Evolutionary conservation across 2,888 invertebrate species (phyloP).

Genomic region (Patella ulyssiponensis): DNA sequence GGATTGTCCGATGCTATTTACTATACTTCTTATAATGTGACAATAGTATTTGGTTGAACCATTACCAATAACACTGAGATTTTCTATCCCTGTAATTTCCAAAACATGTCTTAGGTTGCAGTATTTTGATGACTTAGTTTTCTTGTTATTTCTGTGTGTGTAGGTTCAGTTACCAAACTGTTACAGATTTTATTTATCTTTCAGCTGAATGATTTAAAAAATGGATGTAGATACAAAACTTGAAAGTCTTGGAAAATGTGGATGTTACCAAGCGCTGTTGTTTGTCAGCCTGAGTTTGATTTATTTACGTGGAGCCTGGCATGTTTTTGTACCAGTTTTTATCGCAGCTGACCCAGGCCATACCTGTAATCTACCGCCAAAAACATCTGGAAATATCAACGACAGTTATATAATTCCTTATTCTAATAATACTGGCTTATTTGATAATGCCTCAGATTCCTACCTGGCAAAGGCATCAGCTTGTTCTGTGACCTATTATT

Average conservation of each 20-base stretch:
- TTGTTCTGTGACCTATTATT: background rate
- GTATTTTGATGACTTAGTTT: too few species aligned
- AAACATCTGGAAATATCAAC: conserved; percentile 11
- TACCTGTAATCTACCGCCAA: conserved; percentile 40
- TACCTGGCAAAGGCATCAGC: background rate
- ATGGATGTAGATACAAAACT: conserved; percentile 52
- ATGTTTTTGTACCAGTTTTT: conserved; percentile 54
- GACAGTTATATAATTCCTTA: background rate
- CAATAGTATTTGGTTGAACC: too few species aligned
- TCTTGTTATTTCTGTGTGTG: too few species aligned
- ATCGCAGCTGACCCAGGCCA: conserved; percentile 54
- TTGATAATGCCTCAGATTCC: background rate
- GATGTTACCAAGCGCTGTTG: conserved; percentile 46
- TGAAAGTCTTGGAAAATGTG: conserved; percentile 42
- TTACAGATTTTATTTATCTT: too few species aligned
- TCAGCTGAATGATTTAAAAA: too few species aligned
- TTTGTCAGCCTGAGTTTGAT: conserved; percentile 50
- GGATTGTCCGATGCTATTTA: too few species aligned
- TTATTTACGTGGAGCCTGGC: conserved; percentile 60
- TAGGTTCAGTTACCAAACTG: too few species aligned
- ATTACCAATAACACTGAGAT: too few species aligned
- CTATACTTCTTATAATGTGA: too few species aligned
- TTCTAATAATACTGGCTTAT: background rate
- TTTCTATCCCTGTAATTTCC: too few species aligned
- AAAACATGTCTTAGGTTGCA: too few species aligned